phyloP scores from a whole-genome alignment of 2,797 vertebrate genomes.

The Eulemur rubriventer region DNA sequence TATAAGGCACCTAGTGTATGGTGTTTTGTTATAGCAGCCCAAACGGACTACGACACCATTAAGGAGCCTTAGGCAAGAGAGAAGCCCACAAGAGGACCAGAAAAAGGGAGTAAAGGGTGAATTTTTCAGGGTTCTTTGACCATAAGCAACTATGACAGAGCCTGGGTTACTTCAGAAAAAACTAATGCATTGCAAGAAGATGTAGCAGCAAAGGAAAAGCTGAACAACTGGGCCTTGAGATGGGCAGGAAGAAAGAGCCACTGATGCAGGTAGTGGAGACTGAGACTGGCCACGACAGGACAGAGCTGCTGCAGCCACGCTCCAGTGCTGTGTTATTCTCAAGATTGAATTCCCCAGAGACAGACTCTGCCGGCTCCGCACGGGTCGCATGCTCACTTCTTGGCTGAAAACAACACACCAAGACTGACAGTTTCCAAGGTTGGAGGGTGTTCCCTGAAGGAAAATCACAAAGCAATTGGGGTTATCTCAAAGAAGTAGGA shows the following conservation, averaged over 20 bases:
- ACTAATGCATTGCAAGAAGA: not conserved
- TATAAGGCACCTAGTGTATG: not conserved
- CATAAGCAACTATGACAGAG: not conserved
- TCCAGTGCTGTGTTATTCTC: not conserved
- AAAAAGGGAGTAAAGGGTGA: not conserved
- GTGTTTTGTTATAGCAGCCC: not conserved
- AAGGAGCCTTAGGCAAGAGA: not conserved
- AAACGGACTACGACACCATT: not conserved
- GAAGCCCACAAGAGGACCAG: not conserved
- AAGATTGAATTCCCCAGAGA: not conserved
- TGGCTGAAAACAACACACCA: not conserved
- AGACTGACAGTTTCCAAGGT: not conserved
- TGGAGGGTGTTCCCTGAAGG: not conserved
- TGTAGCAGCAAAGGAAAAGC: not conserved
- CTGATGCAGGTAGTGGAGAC: not conserved
- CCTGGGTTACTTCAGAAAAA: not conserved
- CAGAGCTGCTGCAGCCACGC: fast-evolving
- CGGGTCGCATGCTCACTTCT: not conserved
- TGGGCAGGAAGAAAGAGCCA: not conserved
- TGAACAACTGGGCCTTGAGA: not conserved
- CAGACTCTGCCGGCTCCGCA: not conserved
- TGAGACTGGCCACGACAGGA: not conserved
- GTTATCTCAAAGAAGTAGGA: not conserved
- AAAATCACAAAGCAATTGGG: not conserved
- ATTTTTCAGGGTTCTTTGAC: not conserved